Evolutionary conservation across 2,888 invertebrate species (phyloP).

Genomic region (Uloborus plumipes): DNA sequence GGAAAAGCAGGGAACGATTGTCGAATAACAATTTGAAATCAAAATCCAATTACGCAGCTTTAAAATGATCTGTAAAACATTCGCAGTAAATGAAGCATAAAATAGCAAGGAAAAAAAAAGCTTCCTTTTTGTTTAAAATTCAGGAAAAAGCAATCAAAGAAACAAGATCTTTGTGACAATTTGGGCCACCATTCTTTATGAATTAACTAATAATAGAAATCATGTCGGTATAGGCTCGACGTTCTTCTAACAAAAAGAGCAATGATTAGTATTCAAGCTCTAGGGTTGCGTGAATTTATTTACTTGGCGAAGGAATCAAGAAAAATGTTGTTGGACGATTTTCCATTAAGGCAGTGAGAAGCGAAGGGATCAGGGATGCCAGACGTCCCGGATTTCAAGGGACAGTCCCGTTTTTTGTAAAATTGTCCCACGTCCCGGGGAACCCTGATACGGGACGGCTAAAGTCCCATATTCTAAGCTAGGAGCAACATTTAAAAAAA

Average conservation of each 20-base stretch:
- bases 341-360: no score
- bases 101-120: conserved; percentile 13
- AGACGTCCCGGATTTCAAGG: no score
- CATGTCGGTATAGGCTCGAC: conserved; percentile 53
- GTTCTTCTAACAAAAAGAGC: conserved; percentile 60
- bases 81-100: conserved; percentile 26
- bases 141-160: conserved; percentile 47
- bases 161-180: conserved; percentile 60
- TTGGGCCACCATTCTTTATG: conserved; percentile 40
- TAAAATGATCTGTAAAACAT: conserved; percentile 51
- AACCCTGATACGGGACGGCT: no score
- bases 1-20: conserved; percentile 3
- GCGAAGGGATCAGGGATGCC: no score
- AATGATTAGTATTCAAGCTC: conserved; percentile 51
- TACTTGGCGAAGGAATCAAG: conserved; percentile 13
- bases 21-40: conserved; percentile 40
- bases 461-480: no score
- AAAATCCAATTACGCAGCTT: conserved; percentile 53
- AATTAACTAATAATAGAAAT: conserved; percentile 62
- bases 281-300: conserved; percentile 27
- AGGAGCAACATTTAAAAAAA: no score
- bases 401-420: no score
- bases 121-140: conserved; percentile 46
- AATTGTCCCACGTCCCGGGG: no score
- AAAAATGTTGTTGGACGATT: no score